These are phyloP conservation scores for Synanthedon andrenaeformis DNA, from an alignment of 2,888 invertebrate genomes.

Conservation along the genomic window DNA sequence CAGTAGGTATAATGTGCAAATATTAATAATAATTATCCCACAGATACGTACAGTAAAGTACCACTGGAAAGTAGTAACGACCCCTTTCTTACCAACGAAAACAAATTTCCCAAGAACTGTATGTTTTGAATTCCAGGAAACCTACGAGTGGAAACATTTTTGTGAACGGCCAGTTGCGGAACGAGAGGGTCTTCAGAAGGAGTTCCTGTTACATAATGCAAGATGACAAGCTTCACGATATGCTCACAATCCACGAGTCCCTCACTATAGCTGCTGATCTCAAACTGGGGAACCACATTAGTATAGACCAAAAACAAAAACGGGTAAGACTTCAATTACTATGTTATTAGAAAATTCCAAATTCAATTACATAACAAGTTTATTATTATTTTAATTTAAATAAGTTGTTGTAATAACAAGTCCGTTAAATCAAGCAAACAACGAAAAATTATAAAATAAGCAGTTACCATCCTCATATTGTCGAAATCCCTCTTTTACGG, in stretches of 20 bases:
- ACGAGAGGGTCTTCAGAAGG: slow-evolving; percentile 76
- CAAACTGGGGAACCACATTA: slow-evolving; percentile 79
- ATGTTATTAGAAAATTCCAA: background rate
- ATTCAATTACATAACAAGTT: too few relatives aligned
- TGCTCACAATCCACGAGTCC: slow-evolving; percentile 87
- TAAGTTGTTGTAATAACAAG: background rate
- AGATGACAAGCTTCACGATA: slow-evolving; percentile 83
- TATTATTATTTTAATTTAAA: background rate
- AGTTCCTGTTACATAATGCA: slow-evolving; percentile 93
- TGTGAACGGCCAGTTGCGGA: slow-evolving; percentile 78
- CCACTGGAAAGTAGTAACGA: too few relatives aligned
- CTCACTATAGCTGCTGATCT: slow-evolving; percentile 89
- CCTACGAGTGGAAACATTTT: slow-evolving; percentile 74
- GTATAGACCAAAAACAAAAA: slow-evolving; percentile 71
- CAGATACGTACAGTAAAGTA: too few relatives aligned
- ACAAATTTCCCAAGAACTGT: too few relatives aligned
- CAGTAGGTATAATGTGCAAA: too few relatives aligned
- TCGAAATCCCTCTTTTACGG: too few relatives aligned
- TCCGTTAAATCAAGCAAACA: background rate
- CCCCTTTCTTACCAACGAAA: too few relatives aligned
- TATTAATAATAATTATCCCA: too few relatives aligned
- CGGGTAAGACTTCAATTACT: slow-evolving; percentile 62
- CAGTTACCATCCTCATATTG: background rate
- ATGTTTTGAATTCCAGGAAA: slow-evolving; percentile 31
- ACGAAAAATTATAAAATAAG: background rate